Conservation (phyloP, 2,888 invertebrate species). For the Erebia epiphron region DNA sequence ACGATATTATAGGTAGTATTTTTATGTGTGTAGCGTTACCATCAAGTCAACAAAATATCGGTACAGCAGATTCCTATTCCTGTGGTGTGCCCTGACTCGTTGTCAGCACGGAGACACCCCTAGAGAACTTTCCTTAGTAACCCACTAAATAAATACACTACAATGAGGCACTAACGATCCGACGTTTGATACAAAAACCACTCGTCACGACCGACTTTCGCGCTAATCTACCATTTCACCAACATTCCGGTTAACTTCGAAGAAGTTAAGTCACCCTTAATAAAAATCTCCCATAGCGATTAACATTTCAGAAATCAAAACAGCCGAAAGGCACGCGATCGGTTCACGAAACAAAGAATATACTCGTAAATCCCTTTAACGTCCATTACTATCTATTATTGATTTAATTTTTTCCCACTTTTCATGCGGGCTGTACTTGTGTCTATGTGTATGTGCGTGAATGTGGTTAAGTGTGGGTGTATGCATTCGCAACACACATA, state of each 20-base stretch:
- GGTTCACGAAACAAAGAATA: conserved; percentile 65
- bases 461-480: conserved; percentile 31
- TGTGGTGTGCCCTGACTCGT: conserved; percentile 11
- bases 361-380: conserved; percentile 55
- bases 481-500: conserved; percentile 82
- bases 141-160: conserved; percentile 28
- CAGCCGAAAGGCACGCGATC: conserved; percentile 67
- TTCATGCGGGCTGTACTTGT: conserved; percentile 63
- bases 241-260: conserved; percentile 47
- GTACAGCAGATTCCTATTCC: too few relatives aligned
- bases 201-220: conserved; percentile 35
- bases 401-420: conserved; percentile 64
- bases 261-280: conserved; percentile 61
- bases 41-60: conserved; percentile 10
- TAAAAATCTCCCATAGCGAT: conserved; percentile 68
- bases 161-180: conserved; percentile 29
- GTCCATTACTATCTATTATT: conserved; percentile 54
- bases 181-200: conserved; percentile 30
- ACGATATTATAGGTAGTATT: too few relatives aligned
- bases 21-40: background rate
- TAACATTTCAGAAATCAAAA: conserved; percentile 77
- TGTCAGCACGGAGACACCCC: conserved; percentile 18
- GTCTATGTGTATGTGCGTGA: conserved; percentile 40
- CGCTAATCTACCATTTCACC: conserved; percentile 37
- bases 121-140: conserved; percentile 30